Base-by-base conservation (phyloP, 2,797 vertebrate genomes). In the Enteromius argenteus region DNA sequence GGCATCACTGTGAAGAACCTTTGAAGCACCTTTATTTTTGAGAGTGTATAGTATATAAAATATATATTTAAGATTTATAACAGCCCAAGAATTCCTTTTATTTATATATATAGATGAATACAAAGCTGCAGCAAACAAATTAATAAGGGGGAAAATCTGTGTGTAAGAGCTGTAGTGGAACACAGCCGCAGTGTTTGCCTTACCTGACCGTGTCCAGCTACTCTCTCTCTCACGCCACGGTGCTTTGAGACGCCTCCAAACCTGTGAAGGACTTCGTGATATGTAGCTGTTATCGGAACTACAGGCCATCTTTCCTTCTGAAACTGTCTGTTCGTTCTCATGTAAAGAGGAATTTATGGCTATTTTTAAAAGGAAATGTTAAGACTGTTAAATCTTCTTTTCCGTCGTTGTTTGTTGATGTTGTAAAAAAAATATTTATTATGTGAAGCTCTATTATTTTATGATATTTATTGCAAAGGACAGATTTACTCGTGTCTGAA, bases 401-500 rank as follows among this genome's bases (percentile, higher is more conserved):
- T 74, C 11, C 62, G 1, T 44, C 23, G 30, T 51, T 39, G 37
- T 76, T 76, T 96, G 96, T 98, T 97, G 96, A 97, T 97, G 83
- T 85, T 86, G 87, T 88, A 96, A 96, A 96, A 98, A 96, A 98
- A 98, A 98, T 99, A 99, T 99, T 99, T 99, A 99, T 99, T 99
- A 98, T 96, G 96, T 97, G 97, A 99, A 98, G 97, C 96, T 97
- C 96, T 99, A 98, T 99, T 99, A 99, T 99, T 99, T 99, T 99
- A 99, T 99, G 97, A 97, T 99, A 99, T 99, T 99, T 99, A 99
- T 99, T 99, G 95, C 96, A 96, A 99, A 97, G 96, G 95, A 97
- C 97, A 97, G 96, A 94, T 97, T 97, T 98, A 98, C 96, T 97
- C 96, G 95, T 98, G 96, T 97, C 96, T 97, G 97, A 98, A 95